Percentiles rank a stretch among this genome's conserved stretches.
Evolutionary conservation across 1,140 invertebrate genomes (phyloP).

Genomic region (Drosophila repletoides): DNA sequence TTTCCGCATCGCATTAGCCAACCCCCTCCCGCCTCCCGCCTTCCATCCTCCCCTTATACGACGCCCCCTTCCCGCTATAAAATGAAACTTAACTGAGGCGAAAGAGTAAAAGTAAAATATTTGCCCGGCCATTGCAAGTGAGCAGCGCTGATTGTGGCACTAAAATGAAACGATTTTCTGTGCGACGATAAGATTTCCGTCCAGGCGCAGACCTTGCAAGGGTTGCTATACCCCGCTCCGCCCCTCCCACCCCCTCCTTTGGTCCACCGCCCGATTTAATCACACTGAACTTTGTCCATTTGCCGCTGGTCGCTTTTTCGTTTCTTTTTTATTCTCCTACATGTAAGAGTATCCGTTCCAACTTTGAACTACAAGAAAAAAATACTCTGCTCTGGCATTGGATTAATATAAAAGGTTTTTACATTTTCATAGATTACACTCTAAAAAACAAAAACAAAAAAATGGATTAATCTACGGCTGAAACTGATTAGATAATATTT

Average conservation of each 20-base stretch:
- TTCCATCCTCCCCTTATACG: neutral
- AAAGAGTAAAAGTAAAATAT: slow-evolving; percentile 79
- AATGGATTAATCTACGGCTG: too few species aligned
- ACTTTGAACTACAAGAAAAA: too few species aligned
- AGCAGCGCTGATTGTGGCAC: slow-evolving; percentile 75
- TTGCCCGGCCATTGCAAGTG: slow-evolving; percentile 75
- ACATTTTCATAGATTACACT: too few species aligned
- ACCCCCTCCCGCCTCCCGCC: neutral
- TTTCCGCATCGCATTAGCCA: slow-evolving; percentile 62
- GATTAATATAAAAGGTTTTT: too few species aligned
- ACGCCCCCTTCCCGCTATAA: neutral
- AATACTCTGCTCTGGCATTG: too few species aligned
- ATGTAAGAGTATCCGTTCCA: neutral
- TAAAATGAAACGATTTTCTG: slow-evolving; percentile 72
- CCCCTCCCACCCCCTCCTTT: neutral
- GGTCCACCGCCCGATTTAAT: slow-evolving; percentile 48
- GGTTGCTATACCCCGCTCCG: neutral
- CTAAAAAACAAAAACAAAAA: too few species aligned
- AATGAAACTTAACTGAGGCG: slow-evolving; percentile 11
- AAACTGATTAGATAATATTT: too few species aligned
- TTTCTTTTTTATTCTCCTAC: slow-evolving; percentile 2
- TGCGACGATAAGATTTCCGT: slow-evolving; percentile 64
- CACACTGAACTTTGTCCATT: slow-evolving; percentile 68
- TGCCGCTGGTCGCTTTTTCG: slow-evolving; percentile 26
- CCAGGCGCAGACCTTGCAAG: neutral